Evolutionary conservation across 2,113 vertebrate species (phyloP).

Genomic region (Rostratula benghalensis): DNA sequence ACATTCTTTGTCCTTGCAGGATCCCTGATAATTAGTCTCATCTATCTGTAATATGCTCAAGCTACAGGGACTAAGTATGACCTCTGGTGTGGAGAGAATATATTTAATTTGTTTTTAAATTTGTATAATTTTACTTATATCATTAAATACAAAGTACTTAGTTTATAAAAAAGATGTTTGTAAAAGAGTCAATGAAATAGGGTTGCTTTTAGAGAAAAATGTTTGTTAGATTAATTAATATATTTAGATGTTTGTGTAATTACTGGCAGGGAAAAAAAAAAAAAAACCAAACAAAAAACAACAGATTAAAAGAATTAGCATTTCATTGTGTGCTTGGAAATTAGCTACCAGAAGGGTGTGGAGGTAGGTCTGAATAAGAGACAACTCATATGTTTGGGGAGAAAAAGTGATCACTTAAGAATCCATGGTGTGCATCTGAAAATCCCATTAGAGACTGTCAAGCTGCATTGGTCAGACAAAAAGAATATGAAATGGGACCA

Average conservation of each 20-base stretch:
- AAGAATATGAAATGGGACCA: slow-evolving; percentile 60
- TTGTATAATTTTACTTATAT: background rate
- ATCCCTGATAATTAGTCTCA: slow-evolving; percentile 62
- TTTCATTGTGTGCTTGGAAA: slow-evolving; percentile 21
- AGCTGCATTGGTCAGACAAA: slow-evolving; percentile 75
- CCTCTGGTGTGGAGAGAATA: background rate
- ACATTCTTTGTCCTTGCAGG: slow-evolving; percentile 49
- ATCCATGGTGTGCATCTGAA: slow-evolving; percentile 74
- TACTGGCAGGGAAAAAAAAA: background rate
- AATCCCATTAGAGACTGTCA: slow-evolving; percentile 75
- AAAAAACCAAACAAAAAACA: too few species aligned
- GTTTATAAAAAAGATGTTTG: background rate
- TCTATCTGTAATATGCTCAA: slow-evolving; percentile 19
- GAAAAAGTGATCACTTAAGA: slow-evolving; percentile 75
- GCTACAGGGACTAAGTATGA: slow-evolving; percentile 8
- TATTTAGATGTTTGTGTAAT: background rate
- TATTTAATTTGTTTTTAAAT: slow-evolving; percentile 44
- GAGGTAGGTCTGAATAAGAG: slow-evolving; percentile 57
- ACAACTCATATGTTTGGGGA: slow-evolving; percentile 68
- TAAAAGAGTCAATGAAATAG: background rate
- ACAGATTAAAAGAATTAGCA: slow-evolving; percentile 26
- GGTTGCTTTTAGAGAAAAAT: slow-evolving; percentile 4
- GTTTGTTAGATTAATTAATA: background rate
- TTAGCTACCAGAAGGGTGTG: slow-evolving; percentile 66
- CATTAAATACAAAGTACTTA: background rate